Evolutionary conservation across 2,888 invertebrate genomes (phyloP).

Genomic region (Mechanitis messenoides): DNA sequence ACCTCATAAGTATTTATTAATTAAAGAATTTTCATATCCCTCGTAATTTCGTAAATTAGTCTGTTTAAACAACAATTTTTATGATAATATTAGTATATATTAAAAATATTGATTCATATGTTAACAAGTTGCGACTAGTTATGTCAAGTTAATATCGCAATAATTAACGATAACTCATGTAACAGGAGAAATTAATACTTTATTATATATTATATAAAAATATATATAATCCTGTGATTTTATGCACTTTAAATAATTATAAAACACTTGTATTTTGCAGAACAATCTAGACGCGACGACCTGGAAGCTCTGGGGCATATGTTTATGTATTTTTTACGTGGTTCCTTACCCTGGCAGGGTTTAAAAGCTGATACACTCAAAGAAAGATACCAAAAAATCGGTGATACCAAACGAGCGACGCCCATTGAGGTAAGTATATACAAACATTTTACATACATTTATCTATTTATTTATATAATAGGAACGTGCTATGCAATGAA

Average conservation of each 20-base stretch:
- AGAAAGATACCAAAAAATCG: constrained; percentile 99
- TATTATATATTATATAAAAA: too few species aligned
- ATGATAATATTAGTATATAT: too few species aligned
- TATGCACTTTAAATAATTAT: not conserved
- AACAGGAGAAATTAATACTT: too few species aligned
- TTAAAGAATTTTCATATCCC: too few species aligned
- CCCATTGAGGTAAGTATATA: constrained; percentile 90
- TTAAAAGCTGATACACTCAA: constrained; percentile 99
- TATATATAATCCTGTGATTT: too few species aligned
- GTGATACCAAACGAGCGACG: constrained; percentile 99
- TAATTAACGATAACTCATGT: not conserved
- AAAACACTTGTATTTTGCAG: constrained; percentile 68
- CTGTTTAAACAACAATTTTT: too few species aligned
- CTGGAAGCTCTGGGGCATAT: constrained; percentile 99
- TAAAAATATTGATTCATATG: too few species aligned
- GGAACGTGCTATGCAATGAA: too few species aligned
- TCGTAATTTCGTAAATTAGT: too few species aligned
- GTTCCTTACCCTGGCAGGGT: constrained; percentile 99
- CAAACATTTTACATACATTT: not conserved
- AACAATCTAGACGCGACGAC: constrained; percentile 99
- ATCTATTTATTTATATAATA: too few species aligned
- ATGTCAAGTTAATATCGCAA: not conserved
- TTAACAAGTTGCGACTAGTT: not conserved
- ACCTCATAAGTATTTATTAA: too few species aligned
- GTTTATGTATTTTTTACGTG: constrained; percentile 99